These are phyloP conservation scores for Bicyclus anynana DNA, from an alignment of 1,140 invertebrate genomes.

Conservation along the genomic window DNA sequence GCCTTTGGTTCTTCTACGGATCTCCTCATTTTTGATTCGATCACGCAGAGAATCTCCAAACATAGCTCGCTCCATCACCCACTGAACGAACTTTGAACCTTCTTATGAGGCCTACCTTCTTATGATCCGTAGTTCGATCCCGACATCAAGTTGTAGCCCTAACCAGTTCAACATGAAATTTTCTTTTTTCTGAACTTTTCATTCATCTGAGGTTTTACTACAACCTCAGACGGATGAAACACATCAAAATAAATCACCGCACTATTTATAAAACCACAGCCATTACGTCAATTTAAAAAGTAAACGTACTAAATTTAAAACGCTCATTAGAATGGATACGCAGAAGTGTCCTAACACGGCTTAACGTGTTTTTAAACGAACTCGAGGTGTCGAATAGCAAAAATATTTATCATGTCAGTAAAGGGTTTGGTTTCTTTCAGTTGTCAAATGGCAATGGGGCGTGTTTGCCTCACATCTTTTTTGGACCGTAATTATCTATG, in stretches of 20 bases:
- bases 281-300: conserved; percentile 51
- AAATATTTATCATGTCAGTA: conserved; percentile 58
- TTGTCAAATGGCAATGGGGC: conserved; percentile 31
- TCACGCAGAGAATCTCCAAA: too few species aligned
- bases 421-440: conserved; percentile 47
- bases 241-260: conserved; percentile 12
- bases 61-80: too few species aligned
- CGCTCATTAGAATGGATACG: conserved; percentile 60
- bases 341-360: conserved; percentile 40
- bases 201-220: too few species aligned
- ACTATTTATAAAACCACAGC: conserved; percentile 13
- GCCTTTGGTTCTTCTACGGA: too few species aligned
- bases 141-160: too few species aligned
- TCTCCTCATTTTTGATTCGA: too few species aligned
- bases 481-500: neutral
- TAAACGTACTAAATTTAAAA: conserved; percentile 48
- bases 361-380: conserved; percentile 38
- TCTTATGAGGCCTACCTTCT: too few species aligned
- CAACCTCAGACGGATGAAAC: too few species aligned
- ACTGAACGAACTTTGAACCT: too few species aligned
- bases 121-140: too few species aligned
- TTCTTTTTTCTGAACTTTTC: too few species aligned
- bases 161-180: too few species aligned
- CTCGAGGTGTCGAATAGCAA: conserved; percentile 51
- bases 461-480: conserved; percentile 23